Conservation (phyloP, 2,797 vertebrate genomes). For the Manis crassicaudata region DNA sequence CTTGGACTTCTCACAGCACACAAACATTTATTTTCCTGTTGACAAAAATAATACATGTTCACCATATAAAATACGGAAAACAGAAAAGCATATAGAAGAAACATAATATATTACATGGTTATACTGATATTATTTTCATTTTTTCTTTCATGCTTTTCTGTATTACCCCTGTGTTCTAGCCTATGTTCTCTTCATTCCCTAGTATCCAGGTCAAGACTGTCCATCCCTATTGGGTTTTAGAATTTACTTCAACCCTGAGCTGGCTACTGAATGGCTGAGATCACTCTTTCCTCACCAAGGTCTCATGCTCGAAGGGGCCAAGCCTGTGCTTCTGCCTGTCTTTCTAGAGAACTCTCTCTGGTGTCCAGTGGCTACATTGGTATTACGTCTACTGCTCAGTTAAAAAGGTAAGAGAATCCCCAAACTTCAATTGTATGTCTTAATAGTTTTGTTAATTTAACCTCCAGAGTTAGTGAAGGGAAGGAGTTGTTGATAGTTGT, state of each 20-base stretch:
- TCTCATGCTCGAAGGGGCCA: background rate
- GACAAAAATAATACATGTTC: background rate
- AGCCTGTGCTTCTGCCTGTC: background rate
- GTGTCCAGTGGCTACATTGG: background rate
- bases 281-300: background rate
- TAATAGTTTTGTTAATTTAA: background rate
- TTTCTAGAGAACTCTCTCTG: background rate
- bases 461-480: background rate
- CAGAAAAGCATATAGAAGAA: background rate
- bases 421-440: background rate
- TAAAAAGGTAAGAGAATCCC: constrained; percentile 2
- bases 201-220: background rate
- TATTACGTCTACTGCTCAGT: background rate
- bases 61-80: constrained; percentile 22
- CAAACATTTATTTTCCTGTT: background rate
- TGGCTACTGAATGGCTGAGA: background rate
- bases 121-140: background rate
- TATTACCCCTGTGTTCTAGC: background rate
- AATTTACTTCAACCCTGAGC: background rate
- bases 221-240: background rate
- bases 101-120: background rate
- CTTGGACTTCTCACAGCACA: background rate
- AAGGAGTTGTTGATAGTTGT: background rate
- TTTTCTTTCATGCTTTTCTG: background rate
- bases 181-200: background rate